These are phyloP conservation scores for Callithrix jacchus DNA, from an alignment of 2,113 vertebrate genomes.

Conservation along the genomic window DNA sequence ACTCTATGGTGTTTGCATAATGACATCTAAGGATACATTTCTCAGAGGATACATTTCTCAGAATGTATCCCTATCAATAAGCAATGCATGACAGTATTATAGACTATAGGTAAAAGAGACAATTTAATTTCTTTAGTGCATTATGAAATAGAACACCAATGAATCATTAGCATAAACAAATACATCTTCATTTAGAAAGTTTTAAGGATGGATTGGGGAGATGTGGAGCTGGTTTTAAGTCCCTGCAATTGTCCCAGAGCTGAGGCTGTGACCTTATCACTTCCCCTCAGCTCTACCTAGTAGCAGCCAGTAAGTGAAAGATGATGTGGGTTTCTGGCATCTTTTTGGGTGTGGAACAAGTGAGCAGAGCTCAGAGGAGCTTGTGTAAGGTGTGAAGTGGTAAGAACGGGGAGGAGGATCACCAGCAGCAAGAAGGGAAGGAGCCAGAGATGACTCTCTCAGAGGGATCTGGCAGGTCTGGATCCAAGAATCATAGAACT, in stretches of 20 bases:
- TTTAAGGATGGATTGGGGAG: background rate
- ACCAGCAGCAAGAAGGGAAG: background rate
- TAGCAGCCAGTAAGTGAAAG: background rate
- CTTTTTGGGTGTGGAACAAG: background rate
- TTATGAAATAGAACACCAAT: constrained; percentile 16
- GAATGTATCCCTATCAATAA: background rate
- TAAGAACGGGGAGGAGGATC: background rate
- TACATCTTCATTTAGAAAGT: background rate
- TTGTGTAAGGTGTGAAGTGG: background rate
- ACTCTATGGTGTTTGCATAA: background rate
- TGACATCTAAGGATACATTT: background rate
- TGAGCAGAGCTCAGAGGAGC: background rate
- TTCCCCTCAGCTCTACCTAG: background rate
- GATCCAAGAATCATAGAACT: background rate
- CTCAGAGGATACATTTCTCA: background rate
- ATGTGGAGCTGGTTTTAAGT: background rate
- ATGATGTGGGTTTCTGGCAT: background rate
- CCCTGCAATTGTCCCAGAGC: background rate
- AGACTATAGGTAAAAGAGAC: background rate
- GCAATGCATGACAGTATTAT: background rate
- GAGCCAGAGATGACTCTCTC: background rate
- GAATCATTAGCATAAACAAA: constrained; percentile 33
- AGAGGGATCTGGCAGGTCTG: background rate
- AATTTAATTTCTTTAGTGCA: background rate
- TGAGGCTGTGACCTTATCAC: background rate